Evolutionary conservation across 2,113 vertebrate genomes (phyloP), one percentile per base, ranked within the genome.

Genomic region (Cyrtonyx montezumae): DNA sequence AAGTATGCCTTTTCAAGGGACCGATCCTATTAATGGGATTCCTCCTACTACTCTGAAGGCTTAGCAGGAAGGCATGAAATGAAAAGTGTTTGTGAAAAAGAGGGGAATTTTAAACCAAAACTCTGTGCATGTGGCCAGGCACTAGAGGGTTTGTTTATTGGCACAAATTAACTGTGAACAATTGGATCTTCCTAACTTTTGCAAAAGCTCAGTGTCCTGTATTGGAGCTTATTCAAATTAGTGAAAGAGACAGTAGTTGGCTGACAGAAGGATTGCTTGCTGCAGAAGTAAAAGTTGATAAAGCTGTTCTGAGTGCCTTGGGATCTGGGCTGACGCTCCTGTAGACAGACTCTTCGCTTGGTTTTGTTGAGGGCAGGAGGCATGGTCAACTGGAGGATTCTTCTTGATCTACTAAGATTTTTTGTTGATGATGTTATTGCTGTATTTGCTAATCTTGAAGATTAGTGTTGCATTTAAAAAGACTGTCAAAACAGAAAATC

Each of bases 211-310:
- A 4, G 56, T 91, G 94, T 91, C 94, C 88, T 94, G 58, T 95
- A 84, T 90, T 88, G 70, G 74, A 93, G 56, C 90, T 96, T 91
- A 94, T 95, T 97, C 88, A 87, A 92, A 93, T 95, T 96, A 81
- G 91, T 91, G 91, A 76, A 56, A 94, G 81, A 86, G 92, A 90
- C 82, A 87, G 83, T 42, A 89, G 83, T 74, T 97, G 92, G 82
- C 89, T 95, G 84, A 62, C 66, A 93, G 93, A 96, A 95, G 74
- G 73, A 87, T 87, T 59, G 75, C 79, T 85, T 94, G 84, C 90
- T 63, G 91, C 42, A 68, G 91, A 91, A 94, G 82, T 68, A 71
- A 90, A 96, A 94, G 84, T 87, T 93, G 78, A 78, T 93, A 81
- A 82, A 88, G 94, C 75, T 65, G 10, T 73, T 79, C 53, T 82